Evolutionary conservation across 1,140 invertebrate genomes (phyloP).

Genomic region (Samia ricini): DNA sequence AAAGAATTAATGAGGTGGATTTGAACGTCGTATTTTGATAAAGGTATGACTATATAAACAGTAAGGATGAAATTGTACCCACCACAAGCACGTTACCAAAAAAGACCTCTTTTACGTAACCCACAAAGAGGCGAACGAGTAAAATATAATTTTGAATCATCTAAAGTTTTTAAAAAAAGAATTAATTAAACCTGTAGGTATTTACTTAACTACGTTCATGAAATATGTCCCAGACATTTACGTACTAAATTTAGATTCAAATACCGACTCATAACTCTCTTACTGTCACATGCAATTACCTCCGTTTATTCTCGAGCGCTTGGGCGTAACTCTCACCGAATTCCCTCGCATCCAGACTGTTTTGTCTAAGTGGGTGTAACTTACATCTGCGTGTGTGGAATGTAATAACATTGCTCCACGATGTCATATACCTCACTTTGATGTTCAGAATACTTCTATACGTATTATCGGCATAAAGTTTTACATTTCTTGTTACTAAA

Average conservation of each 20-base stretch:
- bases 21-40: too few relatives aligned
- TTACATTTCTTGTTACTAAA: neutral
- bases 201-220: neutral
- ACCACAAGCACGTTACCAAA: too few relatives aligned
- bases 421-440: neutral
- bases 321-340: constrained; percentile 8
- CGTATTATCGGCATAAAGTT: neutral
- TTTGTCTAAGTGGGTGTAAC: constrained; percentile 26
- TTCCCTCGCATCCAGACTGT: constrained; percentile 19
- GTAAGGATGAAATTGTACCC: too few relatives aligned
- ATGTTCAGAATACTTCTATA: neutral
- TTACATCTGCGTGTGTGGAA: constrained; percentile 17
- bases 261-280: constrained; percentile 3
- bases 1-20: too few relatives aligned
- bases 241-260: constrained; percentile 5
- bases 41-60: too few relatives aligned
- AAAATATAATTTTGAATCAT: too few relatives aligned
- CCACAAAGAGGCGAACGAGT: too few relatives aligned
- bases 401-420: constrained; percentile 20
- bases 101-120: too few relatives aligned
- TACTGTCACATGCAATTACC: constrained; percentile 13
- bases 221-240: neutral
- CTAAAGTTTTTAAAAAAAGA: neutral
- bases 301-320: constrained; percentile 6
- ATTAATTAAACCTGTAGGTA: constrained; percentile 6